phyloP scores from a whole-genome alignment of 2,113 vertebrate species.

The Forbesichthys papilliferus region DNA sequence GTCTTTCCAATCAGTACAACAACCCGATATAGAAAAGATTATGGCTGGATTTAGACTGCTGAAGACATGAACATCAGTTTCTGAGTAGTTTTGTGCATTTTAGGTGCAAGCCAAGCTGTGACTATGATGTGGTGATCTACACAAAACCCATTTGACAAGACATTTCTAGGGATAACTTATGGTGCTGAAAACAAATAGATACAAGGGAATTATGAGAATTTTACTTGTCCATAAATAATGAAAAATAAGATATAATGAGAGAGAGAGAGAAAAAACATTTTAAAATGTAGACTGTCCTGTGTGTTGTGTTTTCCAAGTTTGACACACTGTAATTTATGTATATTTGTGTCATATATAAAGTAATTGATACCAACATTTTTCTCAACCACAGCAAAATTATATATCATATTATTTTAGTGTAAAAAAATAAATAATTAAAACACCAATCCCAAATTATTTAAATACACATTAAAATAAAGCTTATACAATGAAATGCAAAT shows the following conservation, averaged over 20 bases:
- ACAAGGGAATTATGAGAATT: too few species aligned
- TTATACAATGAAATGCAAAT: too few species aligned
- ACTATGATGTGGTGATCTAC: conserved; percentile 46
- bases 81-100: conserved; percentile 56
- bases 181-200: conserved; percentile 38
- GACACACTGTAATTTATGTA: not conserved
- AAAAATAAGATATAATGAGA: too few species aligned
- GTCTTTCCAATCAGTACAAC: conserved; percentile 47
- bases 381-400: not conserved
- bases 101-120: conserved; percentile 48
- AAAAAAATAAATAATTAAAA: conserved; percentile 1
- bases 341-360: not conserved
- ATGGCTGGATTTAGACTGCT: conserved; percentile 53
- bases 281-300: too few species aligned
- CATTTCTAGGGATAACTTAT: conserved; percentile 44
- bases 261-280: too few species aligned
- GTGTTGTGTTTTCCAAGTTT: too few species aligned
- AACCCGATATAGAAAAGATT: conserved; percentile 61
- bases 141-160: conserved; percentile 48
- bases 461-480: not conserved
- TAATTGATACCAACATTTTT: not conserved
- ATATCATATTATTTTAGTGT: not conserved
- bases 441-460: not conserved
- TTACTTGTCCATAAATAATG: too few species aligned
- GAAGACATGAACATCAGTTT: conserved; percentile 49